Conservation (phyloP, 2,113 vertebrate genomes). For the Anser brachyrhynchus region DNA sequence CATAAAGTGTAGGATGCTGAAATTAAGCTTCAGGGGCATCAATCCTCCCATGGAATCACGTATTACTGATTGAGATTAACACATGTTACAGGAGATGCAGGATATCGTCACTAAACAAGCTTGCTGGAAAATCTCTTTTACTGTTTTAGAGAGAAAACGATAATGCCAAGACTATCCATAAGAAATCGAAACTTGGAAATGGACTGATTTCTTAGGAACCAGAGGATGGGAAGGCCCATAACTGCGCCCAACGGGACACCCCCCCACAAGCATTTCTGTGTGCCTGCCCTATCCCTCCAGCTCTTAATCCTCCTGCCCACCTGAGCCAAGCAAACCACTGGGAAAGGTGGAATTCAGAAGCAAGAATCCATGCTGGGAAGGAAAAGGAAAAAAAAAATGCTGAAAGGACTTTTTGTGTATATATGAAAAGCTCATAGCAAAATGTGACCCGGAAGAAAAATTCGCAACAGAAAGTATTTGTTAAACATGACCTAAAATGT, state of each 20-base stretch:
- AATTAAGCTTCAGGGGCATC: neutral
- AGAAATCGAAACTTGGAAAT: neutral
- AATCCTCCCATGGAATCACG: neutral
- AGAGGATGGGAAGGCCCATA: rapidly evolving
- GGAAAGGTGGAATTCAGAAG: neutral
- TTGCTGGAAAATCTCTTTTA: neutral
- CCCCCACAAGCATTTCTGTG: rapidly evolving
- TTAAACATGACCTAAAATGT: neutral
- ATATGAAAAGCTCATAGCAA: neutral
- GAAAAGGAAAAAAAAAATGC: neutral
- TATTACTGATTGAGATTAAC: neutral
- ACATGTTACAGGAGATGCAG: no score
- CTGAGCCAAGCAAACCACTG: neutral
- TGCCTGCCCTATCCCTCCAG: no score
- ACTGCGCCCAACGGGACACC: neutral
- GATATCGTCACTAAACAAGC: neutral
- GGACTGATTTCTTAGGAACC: neutral
- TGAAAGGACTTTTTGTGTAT: neutral
- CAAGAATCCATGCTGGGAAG: neutral
- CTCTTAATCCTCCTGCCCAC: neutral
- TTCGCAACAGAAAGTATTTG: neutral
- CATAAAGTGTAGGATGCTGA: neutral
- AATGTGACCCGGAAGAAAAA: neutral
- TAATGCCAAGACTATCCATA: neutral
- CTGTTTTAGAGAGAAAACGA: neutral